A percentile compares a stretch with the other conserved stretches of the same genome.
Evolutionary conservation across 2,888 invertebrate genomes (phyloP).

Genomic region (Nomada fucata): DNA sequence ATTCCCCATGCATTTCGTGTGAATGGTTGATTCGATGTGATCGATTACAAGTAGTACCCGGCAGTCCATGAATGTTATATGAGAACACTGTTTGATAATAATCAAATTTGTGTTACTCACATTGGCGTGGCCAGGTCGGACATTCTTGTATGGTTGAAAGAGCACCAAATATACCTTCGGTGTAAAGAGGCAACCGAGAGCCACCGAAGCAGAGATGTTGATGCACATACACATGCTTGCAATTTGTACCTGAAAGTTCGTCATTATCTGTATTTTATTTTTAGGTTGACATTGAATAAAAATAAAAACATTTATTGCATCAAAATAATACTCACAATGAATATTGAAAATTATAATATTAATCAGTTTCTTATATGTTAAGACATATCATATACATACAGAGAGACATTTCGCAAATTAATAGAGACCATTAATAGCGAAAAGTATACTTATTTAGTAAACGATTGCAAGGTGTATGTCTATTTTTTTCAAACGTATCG

Average conservation of each 20-base stretch:
- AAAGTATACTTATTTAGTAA: too few relatives aligned
- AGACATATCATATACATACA: too few relatives aligned
- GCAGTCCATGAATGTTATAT: too few relatives aligned
- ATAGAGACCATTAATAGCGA: background rate
- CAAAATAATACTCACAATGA: background rate
- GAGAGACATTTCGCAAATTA: background rate
- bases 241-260: constrained; percentile 88
- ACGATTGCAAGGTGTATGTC: too few relatives aligned
- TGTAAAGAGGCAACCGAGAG: constrained; percentile 90
- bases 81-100: background rate
- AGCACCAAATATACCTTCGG: constrained; percentile 92
- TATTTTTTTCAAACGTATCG: too few relatives aligned
- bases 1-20: too few relatives aligned
- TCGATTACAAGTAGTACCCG: too few relatives aligned
- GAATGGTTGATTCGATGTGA: too few relatives aligned
- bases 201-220: constrained; percentile 91
- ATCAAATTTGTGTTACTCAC: constrained; percentile 74
- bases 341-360: background rate
- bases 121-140: constrained; percentile 86
- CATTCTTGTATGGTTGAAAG: constrained; percentile 92
- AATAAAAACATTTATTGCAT: too few relatives aligned
- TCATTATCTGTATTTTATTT: constrained; percentile 5
- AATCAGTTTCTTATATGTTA: background rate
- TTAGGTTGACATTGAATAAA: background rate
- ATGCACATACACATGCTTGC: constrained; percentile 92